Percentiles rank a stretch among this genome's conserved stretches.
These are phyloP conservation scores for Caloenas nicobarica DNA, from an alignment of 2,113 vertebrate genomes.

Conservation along the genomic window DNA sequence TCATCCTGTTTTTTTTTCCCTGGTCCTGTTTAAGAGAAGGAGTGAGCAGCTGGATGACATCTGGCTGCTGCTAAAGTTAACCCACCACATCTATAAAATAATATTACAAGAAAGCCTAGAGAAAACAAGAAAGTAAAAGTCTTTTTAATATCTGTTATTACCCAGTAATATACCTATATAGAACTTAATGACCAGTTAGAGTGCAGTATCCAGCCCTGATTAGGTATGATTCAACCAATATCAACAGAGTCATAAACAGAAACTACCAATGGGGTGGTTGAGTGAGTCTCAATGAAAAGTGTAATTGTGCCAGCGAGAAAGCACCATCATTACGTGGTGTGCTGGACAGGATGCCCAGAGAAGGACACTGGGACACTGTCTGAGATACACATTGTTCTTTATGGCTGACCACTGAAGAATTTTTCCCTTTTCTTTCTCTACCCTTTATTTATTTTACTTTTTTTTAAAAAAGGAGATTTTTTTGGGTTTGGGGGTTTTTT, in stretches of 20 bases:
- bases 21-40: not conserved
- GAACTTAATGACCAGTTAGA: not conserved
- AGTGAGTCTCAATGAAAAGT: not conserved
- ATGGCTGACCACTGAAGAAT: not conserved
- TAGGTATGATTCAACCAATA: not conserved
- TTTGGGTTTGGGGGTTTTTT: not conserved
- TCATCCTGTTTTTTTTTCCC: not conserved
- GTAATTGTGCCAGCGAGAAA: not conserved
- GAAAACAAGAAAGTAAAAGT: not conserved
- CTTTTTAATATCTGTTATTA: not conserved
- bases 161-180: not conserved
- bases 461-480: too few species aligned
- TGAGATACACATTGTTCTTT: not conserved
- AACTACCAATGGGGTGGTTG: not conserved
- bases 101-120: not conserved
- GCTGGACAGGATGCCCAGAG: not conserved
- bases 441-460: too few species aligned
- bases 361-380: not conserved
- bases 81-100: not conserved
- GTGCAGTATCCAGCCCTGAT: not conserved
- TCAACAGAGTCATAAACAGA: not conserved
- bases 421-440: not conserved
- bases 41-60: not conserved
- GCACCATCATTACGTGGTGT: not conserved
- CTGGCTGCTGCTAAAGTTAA: not conserved